Evolutionary conservation across 2,888 invertebrate species (phyloP).

Genomic region (Anodontia alba): DNA sequence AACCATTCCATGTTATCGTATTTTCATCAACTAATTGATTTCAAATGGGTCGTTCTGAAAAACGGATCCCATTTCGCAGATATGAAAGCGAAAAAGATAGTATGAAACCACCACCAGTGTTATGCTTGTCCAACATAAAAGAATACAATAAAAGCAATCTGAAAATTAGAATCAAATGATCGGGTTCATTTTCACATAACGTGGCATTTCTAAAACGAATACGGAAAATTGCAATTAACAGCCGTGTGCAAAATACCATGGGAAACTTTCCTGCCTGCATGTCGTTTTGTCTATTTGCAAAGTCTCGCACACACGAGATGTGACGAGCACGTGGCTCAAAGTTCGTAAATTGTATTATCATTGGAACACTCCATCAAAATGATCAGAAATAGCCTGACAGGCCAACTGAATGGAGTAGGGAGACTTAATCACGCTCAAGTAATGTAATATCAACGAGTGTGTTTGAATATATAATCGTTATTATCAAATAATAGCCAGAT

Average conservation of each 20-base stretch:
- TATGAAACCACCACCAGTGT: not conserved
- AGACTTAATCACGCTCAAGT: slow-evolving; percentile 31
- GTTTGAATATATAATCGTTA: slow-evolving; percentile 18
- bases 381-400: slow-evolving; percentile 36
- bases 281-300: slow-evolving; percentile 43
- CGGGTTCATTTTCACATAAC: slow-evolving; percentile 1
- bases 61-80: not conserved
- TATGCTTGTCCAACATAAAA: not conserved
- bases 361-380: slow-evolving; percentile 37
- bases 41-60: not conserved
- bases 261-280: slow-evolving; percentile 45
- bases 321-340: slow-evolving; percentile 51
- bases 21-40: slow-evolving; percentile 16
- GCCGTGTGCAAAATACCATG: slow-evolving; percentile 44
- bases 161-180: not conserved
- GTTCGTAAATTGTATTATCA: slow-evolving; percentile 54
- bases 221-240: slow-evolving; percentile 58
- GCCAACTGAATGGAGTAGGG: slow-evolving; percentile 36
- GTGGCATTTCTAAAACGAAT: slow-evolving; percentile 18
- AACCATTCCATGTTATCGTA: slow-evolving; percentile 1
- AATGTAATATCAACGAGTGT: slow-evolving; percentile 14
- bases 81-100: slow-evolving; percentile 8
- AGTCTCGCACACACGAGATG: slow-evolving; percentile 42
- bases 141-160: slow-evolving; percentile 6
- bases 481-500: slow-evolving; percentile 16